A percentile compares a stretch with the other conserved stretches of the same genome.
These are phyloP conservation scores for Pygmarrhopalites habei DNA, from an alignment of 1,140 invertebrate species.

Conservation along the genomic window DNA sequence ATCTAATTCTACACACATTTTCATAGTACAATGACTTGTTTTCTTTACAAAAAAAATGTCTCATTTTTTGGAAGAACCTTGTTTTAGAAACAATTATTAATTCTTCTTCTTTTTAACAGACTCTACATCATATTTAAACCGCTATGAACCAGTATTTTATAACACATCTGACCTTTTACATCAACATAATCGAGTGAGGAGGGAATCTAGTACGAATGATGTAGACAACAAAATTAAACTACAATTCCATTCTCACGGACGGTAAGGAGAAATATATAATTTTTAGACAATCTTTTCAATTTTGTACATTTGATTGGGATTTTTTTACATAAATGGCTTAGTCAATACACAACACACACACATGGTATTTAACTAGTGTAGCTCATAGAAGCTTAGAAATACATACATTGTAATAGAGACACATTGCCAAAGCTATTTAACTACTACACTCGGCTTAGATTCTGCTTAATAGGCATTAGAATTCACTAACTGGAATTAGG, in stretches of 20 bases:
- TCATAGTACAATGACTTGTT: too few relatives aligned
- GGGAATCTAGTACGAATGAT: not conserved
- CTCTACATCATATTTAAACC: not conserved
- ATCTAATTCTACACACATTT: too few relatives aligned
- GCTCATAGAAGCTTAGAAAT: not conserved
- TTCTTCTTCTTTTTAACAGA: not conserved
- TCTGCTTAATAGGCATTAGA: too few relatives aligned
- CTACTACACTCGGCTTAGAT: too few relatives aligned
- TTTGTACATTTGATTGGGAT: not conserved
- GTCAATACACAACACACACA: not conserved
- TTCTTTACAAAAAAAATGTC: too few relatives aligned
- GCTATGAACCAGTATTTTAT: slow-evolving; percentile 7
- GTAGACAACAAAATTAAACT: not conserved
- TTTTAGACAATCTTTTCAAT: not conserved
- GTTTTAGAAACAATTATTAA: too few relatives aligned
- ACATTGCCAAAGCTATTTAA: not conserved
- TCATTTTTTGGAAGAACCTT: too few relatives aligned
- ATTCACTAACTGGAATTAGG: too few relatives aligned
- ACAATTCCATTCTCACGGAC: not conserved
- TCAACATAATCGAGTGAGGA: not conserved
- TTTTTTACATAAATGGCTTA: not conserved
- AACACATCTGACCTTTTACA: not conserved
- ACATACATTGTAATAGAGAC: not conserved
- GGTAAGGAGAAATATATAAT: not conserved
- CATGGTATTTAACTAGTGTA: not conserved